A percentile compares a stretch with the other conserved stretches of the same genome.
Conservation (phyloP, 2,888 invertebrate genomes). For the Eristalis pertinax region DNA sequence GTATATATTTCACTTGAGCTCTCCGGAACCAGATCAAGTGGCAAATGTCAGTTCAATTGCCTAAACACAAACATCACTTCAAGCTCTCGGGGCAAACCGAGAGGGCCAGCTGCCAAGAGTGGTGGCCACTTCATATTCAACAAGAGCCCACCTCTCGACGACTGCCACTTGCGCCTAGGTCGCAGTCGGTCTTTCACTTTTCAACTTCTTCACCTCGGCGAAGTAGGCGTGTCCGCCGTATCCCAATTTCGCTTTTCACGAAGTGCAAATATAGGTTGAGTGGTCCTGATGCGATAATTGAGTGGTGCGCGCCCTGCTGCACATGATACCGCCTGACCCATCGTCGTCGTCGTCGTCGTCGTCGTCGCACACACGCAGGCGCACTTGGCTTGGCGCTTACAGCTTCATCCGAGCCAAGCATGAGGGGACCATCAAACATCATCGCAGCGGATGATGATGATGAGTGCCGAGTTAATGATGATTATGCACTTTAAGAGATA, state of each 20-base stretch:
- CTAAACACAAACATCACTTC: no score
- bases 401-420: slow-evolving; percentile 32
- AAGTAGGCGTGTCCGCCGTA: slow-evolving; percentile 44
- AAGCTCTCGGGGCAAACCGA: no score
- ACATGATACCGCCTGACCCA: slow-evolving; percentile 19
- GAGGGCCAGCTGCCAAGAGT: not conserved
- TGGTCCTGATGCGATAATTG: slow-evolving; percentile 67
- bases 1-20: not conserved
- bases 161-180: not conserved
- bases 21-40: slow-evolving; percentile 11
- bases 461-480: slow-evolving; percentile 59
- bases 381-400: slow-evolving; percentile 31
- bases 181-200: slow-evolving; percentile 54
- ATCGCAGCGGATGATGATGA: slow-evolving; percentile 54
- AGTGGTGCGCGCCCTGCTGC: slow-evolving; percentile 33
- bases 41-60: not conserved
- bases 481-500: slow-evolving; percentile 63
- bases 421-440: slow-evolving; percentile 34
- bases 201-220: slow-evolving; percentile 11
- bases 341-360: no score
- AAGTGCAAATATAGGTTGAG: slow-evolving; percentile 72
- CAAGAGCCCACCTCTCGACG: slow-evolving; percentile 10
- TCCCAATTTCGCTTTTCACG: slow-evolving; percentile 68
- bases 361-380: not conserved
- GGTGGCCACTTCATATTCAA: slow-evolving; percentile 13